Base-by-base conservation (phyloP, 2,888 invertebrate genomes). In the Dolomedes plantarius region DNA sequence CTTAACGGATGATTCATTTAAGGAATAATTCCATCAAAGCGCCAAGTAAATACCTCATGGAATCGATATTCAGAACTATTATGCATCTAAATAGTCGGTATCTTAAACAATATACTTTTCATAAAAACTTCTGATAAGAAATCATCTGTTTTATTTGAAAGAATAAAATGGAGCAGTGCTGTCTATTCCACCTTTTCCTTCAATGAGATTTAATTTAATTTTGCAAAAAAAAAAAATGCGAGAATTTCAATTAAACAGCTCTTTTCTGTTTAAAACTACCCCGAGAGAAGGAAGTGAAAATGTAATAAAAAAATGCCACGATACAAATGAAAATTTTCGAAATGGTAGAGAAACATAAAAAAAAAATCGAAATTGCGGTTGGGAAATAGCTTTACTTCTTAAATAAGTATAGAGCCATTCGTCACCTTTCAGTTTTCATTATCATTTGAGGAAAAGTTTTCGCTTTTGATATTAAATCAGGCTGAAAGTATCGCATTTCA, bases 181-280 rank as follows among this genome's bases (percentile, higher is more conserved):
- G 16, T 56, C 19, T 56, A 6, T 5, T 23, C 56, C 11, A 16
- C 11, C 23, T 23, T 56, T 2, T 23, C 1, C 56, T 56, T 2
- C 56, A 56, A 56, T 56, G 56, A 23, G 56, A 56, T 56, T 19
- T 56, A 56, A 56, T 56, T 56, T 56, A 56, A 23, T 56, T 56
- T 56, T 11, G 19, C 19, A 1, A n/a, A n/a, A 19, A 56, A 56
- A 56, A 56, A 56, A 56, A 23, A n/a, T n/a, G 23, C 56, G 1
- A 23, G 11, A 23, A 56, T 23, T 56, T 56, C 56, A 56, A 56
- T 56, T 56, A 56, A 56, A 56, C 23, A 23, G 19, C 2, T 23
- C 23, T 56, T 56, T 56, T 23, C 56, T 56, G 19, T 23, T 56
- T 23, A 56, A 56, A 11, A 46, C 11, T 16, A 5, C 2, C 5